Base-by-base conservation (phyloP, 2,797 vertebrate genomes). In the Lateolabrax maculatus region DNA sequence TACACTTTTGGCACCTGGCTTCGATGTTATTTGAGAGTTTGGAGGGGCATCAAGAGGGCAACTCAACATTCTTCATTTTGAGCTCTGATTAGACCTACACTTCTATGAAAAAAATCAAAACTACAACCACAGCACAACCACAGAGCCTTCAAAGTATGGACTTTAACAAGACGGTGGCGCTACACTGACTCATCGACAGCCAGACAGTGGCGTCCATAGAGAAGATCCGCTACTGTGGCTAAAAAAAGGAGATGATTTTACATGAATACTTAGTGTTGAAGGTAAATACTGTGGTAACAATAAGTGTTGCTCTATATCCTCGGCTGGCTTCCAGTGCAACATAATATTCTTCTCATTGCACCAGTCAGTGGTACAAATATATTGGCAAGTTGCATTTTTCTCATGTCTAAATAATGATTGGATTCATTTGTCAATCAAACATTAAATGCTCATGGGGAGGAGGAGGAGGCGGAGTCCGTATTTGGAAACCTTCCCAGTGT, bases 391-490 rank as follows among this genome's bases (percentile, higher is more conserved):
- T 11, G 2, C 4, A 15, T 44, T 64, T 56, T 67, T 31, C 19
- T 46, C 16, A 56, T 57, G 31, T 66, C 43, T 29, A n/a, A n/a
- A n/a, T n/a, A n/a, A n/a, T n/a, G n/a, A 60, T 12, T 71, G 55
- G 39, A 48, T 60, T 36, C 48, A 62, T 13, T 62, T 62, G 15
- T 62, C 39, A 21, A 16, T 61, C 10, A 39, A 34, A 18, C 31
- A 34, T 6, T 34, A 44, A 70, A 44, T 49, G n/a, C 15, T 58
- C 6, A 48, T 10, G 13, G n/a, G n/a, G n/a, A n/a, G n/a, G n/a
- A n/a, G n/a, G 7, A 44, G 11, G 8, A 11, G 9, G 15, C 23
- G 41, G 3, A 21, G 29, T 76, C 46, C 11, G 52, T n/a, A 53
- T 27, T 53, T 62, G 23, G 23, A 63, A 48, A 37, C 23, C 11